Evolutionary conservation across 2,113 vertebrate species (phyloP).

Genomic region (Tupaia chinensis): DNA sequence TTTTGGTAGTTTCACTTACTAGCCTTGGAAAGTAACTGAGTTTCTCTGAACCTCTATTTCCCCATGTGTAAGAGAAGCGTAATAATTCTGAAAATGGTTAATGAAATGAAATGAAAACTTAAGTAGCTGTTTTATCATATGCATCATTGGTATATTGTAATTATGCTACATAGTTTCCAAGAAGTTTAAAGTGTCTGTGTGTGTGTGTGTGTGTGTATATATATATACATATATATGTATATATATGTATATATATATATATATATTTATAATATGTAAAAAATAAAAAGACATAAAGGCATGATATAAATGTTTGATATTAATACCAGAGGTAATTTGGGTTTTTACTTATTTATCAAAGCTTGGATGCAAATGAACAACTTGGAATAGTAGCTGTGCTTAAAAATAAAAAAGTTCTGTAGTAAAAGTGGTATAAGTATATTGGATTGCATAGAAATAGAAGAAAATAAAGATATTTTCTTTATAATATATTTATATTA

Average conservation of each 20-base stretch:
- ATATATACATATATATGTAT: too few relatives aligned
- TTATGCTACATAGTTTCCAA: neutral
- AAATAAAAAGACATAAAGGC: neutral
- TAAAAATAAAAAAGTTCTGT: neutral
- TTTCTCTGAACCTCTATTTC: neutral
- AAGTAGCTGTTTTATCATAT: too few relatives aligned
- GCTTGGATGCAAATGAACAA: neutral
- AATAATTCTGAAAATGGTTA: neutral
- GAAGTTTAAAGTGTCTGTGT: neutral
- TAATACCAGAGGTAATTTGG: neutral
- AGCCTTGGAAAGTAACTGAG: neutral
- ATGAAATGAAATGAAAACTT: too few relatives aligned
- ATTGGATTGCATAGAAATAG: neutral
- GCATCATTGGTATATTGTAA: too few relatives aligned
- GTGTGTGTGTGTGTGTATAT: too few relatives aligned
- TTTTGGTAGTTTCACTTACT: neutral
- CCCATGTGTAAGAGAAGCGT: neutral
- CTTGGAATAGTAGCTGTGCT: neutral
- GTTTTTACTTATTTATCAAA: conserved; percentile 27
- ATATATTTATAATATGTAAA: too few relatives aligned
- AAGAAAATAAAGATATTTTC: conserved; percentile 54
- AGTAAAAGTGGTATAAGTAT: neutral
- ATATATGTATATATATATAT: too few relatives aligned
- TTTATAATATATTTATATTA: neutral
- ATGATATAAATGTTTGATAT: neutral